These are phyloP conservation scores for Periophthalmus modestus DNA, from an alignment of 2,113 vertebrate genomes.

Conservation along the genomic window DNA sequence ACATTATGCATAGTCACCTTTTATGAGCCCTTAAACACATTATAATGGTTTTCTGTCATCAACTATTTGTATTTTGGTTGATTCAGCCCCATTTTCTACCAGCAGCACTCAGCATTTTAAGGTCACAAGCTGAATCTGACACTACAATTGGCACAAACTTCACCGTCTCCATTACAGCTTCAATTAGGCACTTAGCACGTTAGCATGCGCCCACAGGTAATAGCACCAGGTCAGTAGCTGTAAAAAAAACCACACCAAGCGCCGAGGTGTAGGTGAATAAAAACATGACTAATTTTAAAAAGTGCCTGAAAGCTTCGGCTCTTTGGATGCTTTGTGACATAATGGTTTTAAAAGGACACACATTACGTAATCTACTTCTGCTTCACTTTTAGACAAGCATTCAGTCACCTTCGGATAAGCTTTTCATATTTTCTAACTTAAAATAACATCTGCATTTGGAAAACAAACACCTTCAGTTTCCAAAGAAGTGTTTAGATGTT, in stretches of 20 bases:
- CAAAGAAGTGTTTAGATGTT: too few relatives aligned
- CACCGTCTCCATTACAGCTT: constrained; percentile 17
- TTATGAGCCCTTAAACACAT: too few relatives aligned
- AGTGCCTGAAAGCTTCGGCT: constrained; percentile 15
- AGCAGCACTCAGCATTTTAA: background rate
- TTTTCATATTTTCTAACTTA: too few relatives aligned
- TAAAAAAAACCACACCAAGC: background rate
- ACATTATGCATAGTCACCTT: too few relatives aligned
- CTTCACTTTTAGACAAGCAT: too few relatives aligned
- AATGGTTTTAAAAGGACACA: constrained; percentile 26
- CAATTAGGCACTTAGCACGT: constrained; percentile 31
- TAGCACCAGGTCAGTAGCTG: constrained; percentile 11
- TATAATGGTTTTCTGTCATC: background rate
- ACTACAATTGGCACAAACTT: background rate
- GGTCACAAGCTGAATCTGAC: background rate
- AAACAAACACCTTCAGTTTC: too few relatives aligned
- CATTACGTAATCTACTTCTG: too few relatives aligned
- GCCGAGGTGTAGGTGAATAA: constrained; percentile 18
- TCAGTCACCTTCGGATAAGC: too few relatives aligned
- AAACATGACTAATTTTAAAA: constrained; percentile 14
- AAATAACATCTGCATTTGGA: too few relatives aligned
- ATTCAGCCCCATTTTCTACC: background rate
- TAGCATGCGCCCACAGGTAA: background rate
- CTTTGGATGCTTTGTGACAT: constrained; percentile 9
- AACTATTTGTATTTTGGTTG: background rate